These are phyloP conservation scores for Lasiurus cinereus DNA, from an alignment of 2,113 vertebrate genomes.

Conservation along the genomic window DNA sequence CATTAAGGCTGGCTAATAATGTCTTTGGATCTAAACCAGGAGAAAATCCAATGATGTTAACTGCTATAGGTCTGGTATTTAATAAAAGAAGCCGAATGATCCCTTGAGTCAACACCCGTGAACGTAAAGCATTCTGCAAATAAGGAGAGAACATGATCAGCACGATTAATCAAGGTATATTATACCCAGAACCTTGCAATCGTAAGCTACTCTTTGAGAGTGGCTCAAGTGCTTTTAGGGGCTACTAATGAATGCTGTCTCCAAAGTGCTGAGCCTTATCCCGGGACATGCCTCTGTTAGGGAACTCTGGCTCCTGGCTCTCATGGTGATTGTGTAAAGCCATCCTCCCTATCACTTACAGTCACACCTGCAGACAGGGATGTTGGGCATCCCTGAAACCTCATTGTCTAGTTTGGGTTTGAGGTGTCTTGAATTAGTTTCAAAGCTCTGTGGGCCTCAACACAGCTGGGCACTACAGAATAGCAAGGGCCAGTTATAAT, in stretches of 20 bases:
- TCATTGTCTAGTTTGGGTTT: neutral
- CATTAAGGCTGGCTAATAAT: slow-evolving; percentile 58
- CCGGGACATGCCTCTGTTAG: neutral
- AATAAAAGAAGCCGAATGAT: slow-evolving; percentile 57
- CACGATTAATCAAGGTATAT: slow-evolving; percentile 57
- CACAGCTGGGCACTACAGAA: neutral
- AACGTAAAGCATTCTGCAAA: slow-evolving; percentile 69
- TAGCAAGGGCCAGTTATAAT: fast-evolving
- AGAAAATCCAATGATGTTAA: slow-evolving; percentile 72
- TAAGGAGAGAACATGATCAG: slow-evolving; percentile 10
- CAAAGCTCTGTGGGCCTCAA: slow-evolving; percentile 3
- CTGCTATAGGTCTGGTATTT: slow-evolving; percentile 55
- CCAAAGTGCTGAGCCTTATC: neutral
- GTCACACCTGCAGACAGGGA: neutral
- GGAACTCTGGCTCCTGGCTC: neutral
- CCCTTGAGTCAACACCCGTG: slow-evolving; percentile 53
- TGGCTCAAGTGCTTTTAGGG: neutral
- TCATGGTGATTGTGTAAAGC: neutral
- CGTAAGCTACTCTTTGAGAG: slow-evolving; percentile 15
- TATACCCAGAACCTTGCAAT: neutral
- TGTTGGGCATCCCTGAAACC: slow-evolving; percentile 42
- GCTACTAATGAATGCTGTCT: neutral
- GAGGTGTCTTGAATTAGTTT: slow-evolving; percentile 4
- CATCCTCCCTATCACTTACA: neutral
- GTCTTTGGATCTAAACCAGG: slow-evolving; percentile 72